phyloP scores from a whole-genome alignment of 2,888 invertebrate species.

The Chouioia cunea region DNA sequence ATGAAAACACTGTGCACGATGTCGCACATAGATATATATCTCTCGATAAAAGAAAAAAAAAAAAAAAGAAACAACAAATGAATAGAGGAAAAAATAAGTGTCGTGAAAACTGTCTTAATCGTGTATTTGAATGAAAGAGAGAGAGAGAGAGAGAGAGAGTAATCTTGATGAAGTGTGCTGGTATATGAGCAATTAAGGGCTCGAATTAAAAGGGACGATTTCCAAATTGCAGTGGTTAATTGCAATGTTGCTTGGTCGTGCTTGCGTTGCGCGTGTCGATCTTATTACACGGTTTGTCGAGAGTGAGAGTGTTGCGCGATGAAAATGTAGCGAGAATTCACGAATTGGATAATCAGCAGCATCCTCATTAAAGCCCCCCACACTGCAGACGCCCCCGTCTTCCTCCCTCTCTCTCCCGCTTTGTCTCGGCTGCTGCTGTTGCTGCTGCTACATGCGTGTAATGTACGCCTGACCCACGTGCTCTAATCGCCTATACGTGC shows the following conservation, averaged over 20 bases:
- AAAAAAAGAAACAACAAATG: too few species aligned
- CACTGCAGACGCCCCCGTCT: conserved; percentile 64
- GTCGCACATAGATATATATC: too few species aligned
- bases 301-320: conserved; percentile 58
- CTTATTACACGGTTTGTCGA: conserved; percentile 61
- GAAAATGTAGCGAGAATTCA: conserved; percentile 69
- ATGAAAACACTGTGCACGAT: too few species aligned
- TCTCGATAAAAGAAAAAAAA: too few species aligned
- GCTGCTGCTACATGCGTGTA: conserved; percentile 3
- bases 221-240: not conserved
- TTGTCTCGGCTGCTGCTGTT: conserved; percentile 18
- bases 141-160: too few species aligned
- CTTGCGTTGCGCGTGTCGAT: conserved; percentile 50
- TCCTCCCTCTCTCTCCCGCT: conserved; percentile 49
- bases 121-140: too few species aligned
- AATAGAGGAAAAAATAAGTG: too few species aligned
- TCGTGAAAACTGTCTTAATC: too few species aligned
- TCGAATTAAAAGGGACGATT: not conserved
- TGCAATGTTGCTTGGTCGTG: not conserved
- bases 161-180: not conserved
- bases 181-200: not conserved
- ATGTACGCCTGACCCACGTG: conserved; percentile 39
- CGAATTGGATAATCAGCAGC: conserved; percentile 77
- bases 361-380: conserved; percentile 74
- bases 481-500: not conserved